phyloP scores from a whole-genome alignment of 2,797 vertebrate species.

The Thaleichthys pacificus region DNA sequence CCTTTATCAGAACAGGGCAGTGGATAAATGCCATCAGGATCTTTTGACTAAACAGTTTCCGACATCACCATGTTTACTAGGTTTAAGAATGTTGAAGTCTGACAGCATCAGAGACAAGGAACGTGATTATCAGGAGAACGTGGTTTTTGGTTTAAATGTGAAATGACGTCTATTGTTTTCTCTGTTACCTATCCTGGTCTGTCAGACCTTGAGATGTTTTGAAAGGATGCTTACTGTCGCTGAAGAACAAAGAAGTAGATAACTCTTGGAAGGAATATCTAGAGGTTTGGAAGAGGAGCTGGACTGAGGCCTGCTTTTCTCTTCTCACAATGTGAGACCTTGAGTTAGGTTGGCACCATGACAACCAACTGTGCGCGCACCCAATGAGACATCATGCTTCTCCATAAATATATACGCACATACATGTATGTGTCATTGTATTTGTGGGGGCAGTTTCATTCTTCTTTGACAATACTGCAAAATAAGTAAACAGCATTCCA shows the following conservation, averaged over 20 bases:
- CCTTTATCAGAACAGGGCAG: slow-evolving; percentile 53
- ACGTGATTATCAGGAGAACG: slow-evolving; percentile 37
- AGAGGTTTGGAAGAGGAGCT: slow-evolving; percentile 8
- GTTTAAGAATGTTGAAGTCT: slow-evolving; percentile 27
- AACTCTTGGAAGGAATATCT: slow-evolving; percentile 4
- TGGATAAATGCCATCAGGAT: slow-evolving; percentile 8
- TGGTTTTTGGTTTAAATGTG: slow-evolving; percentile 4
- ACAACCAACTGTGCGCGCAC: background rate
- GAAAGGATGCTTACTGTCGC: slow-evolving; percentile 18
- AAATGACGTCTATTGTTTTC: slow-evolving; percentile 44
- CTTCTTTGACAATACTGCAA: too few relatives aligned
- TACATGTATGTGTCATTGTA: background rate
- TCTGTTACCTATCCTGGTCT: slow-evolving; percentile 40
- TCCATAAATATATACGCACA: background rate
- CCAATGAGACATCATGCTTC: background rate
- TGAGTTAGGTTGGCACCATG: slow-evolving; percentile 8
- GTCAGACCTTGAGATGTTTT: slow-evolving; percentile 18
- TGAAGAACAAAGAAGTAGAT: slow-evolving; percentile 3
- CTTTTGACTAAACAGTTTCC: slow-evolving; percentile 46
- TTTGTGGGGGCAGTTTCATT: too few relatives aligned
- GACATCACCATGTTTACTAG: slow-evolving; percentile 48
- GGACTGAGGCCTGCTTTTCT: slow-evolving; percentile 9
- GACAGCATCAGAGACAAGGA: background rate
- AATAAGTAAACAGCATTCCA: too few relatives aligned
- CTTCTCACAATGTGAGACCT: slow-evolving; percentile 1